These are phyloP conservation scores for Catamblyrhynchus diadema DNA, from an alignment of 2,797 vertebrate species.

Conservation along the genomic window DNA sequence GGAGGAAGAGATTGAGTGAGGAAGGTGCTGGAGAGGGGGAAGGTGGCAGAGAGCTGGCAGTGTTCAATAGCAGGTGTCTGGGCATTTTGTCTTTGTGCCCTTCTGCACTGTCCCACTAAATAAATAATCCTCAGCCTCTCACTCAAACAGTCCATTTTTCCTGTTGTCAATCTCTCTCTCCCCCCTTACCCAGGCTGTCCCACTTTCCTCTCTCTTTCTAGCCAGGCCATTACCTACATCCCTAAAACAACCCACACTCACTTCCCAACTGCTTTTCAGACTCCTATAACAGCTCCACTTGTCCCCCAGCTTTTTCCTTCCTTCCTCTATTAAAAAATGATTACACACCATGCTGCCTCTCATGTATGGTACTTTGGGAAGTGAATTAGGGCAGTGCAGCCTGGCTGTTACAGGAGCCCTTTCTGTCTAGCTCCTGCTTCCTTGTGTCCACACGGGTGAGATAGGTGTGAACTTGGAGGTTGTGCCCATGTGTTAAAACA, in stretches of 20 bases:
- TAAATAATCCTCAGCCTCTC: not conserved
- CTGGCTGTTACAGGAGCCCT: not conserved
- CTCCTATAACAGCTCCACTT: not conserved
- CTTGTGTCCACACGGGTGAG: not conserved
- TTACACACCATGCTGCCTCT: not conserved
- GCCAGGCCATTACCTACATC: not conserved
- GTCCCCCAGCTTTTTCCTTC: not conserved
- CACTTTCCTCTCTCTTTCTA: not conserved
- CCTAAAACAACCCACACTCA: not conserved
- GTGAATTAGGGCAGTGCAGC: not conserved
- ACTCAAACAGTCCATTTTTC: not conserved
- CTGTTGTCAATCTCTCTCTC: not conserved
- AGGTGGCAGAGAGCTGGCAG: not conserved
- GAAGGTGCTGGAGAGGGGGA: not conserved
- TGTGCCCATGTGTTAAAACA: not conserved
- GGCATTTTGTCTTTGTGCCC: not conserved
- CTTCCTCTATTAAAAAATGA: not conserved
- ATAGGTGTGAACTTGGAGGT: not conserved
- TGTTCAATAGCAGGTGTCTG: not conserved
- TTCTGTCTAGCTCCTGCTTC: not conserved
- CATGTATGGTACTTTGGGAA: not conserved
- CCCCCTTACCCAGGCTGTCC: not conserved
- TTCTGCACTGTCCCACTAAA: not conserved
- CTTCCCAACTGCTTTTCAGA: not conserved
- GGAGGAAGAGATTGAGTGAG: not conserved